A percentile compares a stretch with the other conserved stretches of the same genome.
These are phyloP conservation scores for Anguilla obscura DNA, from an alignment of 2,797 vertebrate species.

Conservation along the genomic window DNA sequence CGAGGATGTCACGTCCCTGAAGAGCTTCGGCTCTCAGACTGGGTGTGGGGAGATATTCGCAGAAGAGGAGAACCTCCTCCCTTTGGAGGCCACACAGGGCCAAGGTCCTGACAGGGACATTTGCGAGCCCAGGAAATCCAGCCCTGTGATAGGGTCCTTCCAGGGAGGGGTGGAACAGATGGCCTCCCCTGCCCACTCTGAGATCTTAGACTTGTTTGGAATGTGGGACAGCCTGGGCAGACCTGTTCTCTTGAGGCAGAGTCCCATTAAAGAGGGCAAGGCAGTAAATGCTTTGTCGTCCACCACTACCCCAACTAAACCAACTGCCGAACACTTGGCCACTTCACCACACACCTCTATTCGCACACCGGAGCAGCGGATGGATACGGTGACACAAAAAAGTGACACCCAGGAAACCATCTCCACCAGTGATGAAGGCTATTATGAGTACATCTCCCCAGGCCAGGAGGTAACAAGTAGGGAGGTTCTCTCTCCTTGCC, in stretches of 20 bases:
- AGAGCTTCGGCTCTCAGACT: slow-evolving; percentile 84
- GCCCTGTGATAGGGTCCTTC: slow-evolving; percentile 58
- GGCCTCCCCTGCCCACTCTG: slow-evolving; percentile 72
- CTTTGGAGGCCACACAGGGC: slow-evolving; percentile 59
- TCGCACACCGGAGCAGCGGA: slow-evolving; percentile 58
- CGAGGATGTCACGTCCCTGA: slow-evolving; percentile 79
- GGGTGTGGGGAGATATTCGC: slow-evolving; percentile 88
- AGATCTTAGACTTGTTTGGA: slow-evolving; percentile 68
- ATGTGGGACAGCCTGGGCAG: slow-evolving; percentile 76
- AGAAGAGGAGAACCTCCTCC: slow-evolving; percentile 65
- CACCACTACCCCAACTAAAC: slow-evolving; percentile 32
- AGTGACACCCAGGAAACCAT: slow-evolving; percentile 78
- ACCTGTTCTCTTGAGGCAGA: slow-evolving; percentile 65
- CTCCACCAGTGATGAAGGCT: slow-evolving; percentile 83
- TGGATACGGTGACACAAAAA: slow-evolving; percentile 73
- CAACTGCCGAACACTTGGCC: slow-evolving; percentile 36
- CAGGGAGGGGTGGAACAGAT: slow-evolving; percentile 75
- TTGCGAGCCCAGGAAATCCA: slow-evolving; percentile 58
- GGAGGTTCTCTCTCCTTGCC: slow-evolving; percentile 59
- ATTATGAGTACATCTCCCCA: slow-evolving; percentile 79
- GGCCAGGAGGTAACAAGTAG: slow-evolving; percentile 73
- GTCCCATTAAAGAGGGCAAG: slow-evolving; percentile 57
- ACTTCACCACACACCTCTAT: slow-evolving; percentile 41
- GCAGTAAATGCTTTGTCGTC: slow-evolving; percentile 43
- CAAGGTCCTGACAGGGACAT: slow-evolving; percentile 51